Base-by-base conservation (phyloP, 2,113 vertebrate genomes). In the Dicerorhinus sumatrensis region DNA sequence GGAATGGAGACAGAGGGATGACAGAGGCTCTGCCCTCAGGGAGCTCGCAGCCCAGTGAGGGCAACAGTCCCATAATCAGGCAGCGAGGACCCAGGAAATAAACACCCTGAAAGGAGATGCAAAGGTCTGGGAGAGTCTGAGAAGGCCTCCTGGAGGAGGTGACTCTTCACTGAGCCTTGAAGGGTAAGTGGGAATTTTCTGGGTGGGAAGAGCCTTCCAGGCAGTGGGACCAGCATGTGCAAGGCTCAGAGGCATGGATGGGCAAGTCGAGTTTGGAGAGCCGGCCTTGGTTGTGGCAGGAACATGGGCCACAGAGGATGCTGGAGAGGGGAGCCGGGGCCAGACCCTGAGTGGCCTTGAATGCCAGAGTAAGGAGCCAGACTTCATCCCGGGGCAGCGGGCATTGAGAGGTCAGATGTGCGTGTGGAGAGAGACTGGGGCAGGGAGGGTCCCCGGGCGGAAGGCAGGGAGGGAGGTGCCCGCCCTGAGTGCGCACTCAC, bases 401-500 rank as follows among this genome's bases (percentile, higher is more conserved):
- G 16, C 82, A 17, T 33, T 42, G 83, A 60, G 39, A 20, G 65
- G 36, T 48, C 62, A 31, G 46, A 39, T 11, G 29, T 2, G 16
- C 20, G n/a, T 46, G 20, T 51, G 58, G 67, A 56, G 31, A 84
- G 54, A 76, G 31, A 20, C 11, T 18, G 11, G 51, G 36, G 18
- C 58, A 20, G 25, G 11, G 29, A 60, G 36, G 36, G 21, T 11
- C 16, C 75, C 48, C 25, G 76, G 39, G 33, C 16, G 36, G 3
- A 17, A 72, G 33, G 1, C 12, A 17, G 56, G 65, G 20, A 13
- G 12, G 46, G 62, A 21, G 62, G 27, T 3, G 62, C 46, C 62
- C 46, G 8, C 27, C 56, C 65, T 21, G 60, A 5, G 21, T 16
- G 72, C 67, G 31, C 65, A 97, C 98, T 98, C 83, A 98, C 98